Conservation (phyloP, 2,888 invertebrate genomes). For the Troides aeacus region DNA sequence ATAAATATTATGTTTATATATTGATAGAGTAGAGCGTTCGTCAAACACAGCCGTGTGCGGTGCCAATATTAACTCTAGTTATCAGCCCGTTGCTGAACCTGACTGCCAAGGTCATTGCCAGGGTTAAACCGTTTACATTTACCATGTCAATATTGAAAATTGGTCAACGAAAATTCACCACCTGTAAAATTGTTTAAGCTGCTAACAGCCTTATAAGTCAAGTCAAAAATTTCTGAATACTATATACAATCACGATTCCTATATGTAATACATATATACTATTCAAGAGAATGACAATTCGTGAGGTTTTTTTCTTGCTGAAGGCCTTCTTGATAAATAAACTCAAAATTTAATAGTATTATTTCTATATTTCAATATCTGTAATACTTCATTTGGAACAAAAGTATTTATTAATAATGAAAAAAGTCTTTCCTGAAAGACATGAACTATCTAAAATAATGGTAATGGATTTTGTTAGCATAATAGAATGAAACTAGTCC, state of each 20-base stretch:
- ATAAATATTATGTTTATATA: slow-evolving; percentile 80
- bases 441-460: no score
- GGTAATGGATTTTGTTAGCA: no score
- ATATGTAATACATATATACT: background rate
- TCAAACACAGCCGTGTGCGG: slow-evolving; percentile 72
- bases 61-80: slow-evolving; percentile 80
- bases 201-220: background rate
- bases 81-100: slow-evolving; percentile 67
- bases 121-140: slow-evolving; percentile 46
- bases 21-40: slow-evolving; percentile 77
- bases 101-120: slow-evolving; percentile 66
- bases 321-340: no score
- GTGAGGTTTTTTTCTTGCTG: no score
- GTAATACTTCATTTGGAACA: no score
- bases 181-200: slow-evolving; percentile 30
- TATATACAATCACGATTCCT: background rate
- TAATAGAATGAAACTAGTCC: no score
- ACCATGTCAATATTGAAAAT: slow-evolving; percentile 41
- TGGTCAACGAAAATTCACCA: slow-evolving; percentile 34
- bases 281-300: no score
- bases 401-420: no score
- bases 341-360: no score
- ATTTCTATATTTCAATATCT: no score
- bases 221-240: background rate
- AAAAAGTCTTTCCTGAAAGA: no score